A percentile compares a stretch with the other conserved stretches of the same genome.
Conservation (phyloP, 2,113 vertebrate genomes). For the Anguilla japonica region DNA sequence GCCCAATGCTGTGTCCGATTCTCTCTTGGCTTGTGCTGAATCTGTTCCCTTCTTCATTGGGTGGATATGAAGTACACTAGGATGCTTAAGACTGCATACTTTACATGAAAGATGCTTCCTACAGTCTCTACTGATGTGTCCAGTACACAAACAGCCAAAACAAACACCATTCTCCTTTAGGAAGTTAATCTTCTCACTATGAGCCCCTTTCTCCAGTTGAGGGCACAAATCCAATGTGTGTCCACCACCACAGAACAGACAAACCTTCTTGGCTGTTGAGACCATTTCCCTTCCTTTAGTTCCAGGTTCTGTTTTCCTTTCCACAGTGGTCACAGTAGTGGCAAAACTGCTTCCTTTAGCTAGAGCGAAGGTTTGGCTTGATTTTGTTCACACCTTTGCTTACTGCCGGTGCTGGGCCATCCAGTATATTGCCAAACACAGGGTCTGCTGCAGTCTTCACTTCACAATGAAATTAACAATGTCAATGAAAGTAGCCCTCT, state of each 20-base stretch:
- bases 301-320: not conserved
- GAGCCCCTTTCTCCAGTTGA: conserved; percentile 1
- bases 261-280: not conserved
- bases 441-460: not conserved
- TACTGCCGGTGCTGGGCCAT: too few species aligned
- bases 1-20: not conserved
- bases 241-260: conserved; percentile 16
- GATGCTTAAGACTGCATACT: not conserved
- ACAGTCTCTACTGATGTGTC: conserved; percentile 37
- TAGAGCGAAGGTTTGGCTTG: too few species aligned
- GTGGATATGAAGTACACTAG: not conserved
- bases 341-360: conserved; percentile 24
- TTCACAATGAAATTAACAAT: too few species aligned
- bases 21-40: not conserved
- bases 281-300: not conserved
- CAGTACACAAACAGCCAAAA: conserved; percentile 31
- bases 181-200: conserved; percentile 36
- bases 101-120: conserved; percentile 5
- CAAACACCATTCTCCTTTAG: conserved; percentile 33
- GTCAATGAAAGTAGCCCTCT: too few species aligned
- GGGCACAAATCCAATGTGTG: not conserved
- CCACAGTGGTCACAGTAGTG: conserved; percentile 12
- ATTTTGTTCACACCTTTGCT: too few species aligned
- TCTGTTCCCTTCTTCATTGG: not conserved
- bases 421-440: not conserved